Percentiles rank a stretch among this genome's conserved stretches.
These are phyloP conservation scores for Enteromius anoplus DNA, from an alignment of 2,797 vertebrate genomes.

Conservation along the genomic window DNA sequence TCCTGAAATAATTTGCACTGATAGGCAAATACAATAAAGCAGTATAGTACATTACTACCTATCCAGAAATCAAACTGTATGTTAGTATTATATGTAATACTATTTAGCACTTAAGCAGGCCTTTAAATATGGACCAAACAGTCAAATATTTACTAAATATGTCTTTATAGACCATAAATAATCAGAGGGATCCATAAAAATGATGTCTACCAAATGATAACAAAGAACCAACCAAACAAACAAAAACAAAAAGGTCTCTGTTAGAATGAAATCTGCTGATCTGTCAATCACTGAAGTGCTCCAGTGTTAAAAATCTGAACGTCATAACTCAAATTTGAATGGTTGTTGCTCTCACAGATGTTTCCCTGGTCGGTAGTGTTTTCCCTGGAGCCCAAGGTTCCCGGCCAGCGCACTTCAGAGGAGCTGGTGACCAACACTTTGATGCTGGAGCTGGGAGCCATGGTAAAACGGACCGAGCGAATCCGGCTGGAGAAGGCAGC, in stretches of 20 bases:
- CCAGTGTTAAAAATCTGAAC: not conserved
- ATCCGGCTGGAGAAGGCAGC: conserved; percentile 75
- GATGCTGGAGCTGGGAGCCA: conserved; percentile 82
- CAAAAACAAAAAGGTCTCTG: no score
- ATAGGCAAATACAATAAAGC: not conserved
- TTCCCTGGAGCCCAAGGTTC: conserved; percentile 78
- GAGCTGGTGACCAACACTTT: conserved; percentile 83
- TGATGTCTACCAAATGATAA: not conserved
- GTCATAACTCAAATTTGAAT: not conserved
- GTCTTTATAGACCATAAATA: not conserved
- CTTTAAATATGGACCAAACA: not conserved
- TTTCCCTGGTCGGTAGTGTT: conserved; percentile 82
- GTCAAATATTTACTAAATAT: not conserved
- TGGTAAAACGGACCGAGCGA: conserved; percentile 81
- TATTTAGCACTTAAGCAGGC: not conserved
- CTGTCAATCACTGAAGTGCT: not conserved
- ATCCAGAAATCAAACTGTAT: not conserved
- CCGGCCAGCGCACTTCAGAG: conserved; percentile 74
- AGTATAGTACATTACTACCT: not conserved
- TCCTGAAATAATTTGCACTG: not conserved
- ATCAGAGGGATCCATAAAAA: not conserved
- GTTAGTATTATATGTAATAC: not conserved
- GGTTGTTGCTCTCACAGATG: conserved; percentile 70
- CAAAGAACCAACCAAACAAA: no score
- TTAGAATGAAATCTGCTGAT: not conserved